Conservation (phyloP, 2,888 invertebrate species). For the Limnephilus rhombicus region DNA sequence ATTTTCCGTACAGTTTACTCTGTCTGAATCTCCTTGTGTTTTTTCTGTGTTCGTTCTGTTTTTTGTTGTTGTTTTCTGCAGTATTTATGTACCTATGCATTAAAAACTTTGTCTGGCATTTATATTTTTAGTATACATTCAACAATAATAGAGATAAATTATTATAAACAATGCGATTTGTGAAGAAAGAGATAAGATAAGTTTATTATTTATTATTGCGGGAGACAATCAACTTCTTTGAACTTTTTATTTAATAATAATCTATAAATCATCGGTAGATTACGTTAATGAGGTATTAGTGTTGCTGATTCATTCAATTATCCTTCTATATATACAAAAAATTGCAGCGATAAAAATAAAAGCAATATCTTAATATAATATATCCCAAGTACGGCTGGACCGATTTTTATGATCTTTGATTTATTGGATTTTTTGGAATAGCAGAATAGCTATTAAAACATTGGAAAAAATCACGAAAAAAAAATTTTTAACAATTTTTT, state of each 20-base stretch:
- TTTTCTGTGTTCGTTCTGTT: too few species aligned
- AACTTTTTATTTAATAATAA: neutral
- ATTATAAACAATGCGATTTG: neutral
- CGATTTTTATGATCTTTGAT: too few species aligned
- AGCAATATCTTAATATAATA: neutral
- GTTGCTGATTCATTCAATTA: neutral
- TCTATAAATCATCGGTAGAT: neutral
- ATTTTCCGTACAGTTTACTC: too few species aligned
- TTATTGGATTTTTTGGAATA: too few species aligned
- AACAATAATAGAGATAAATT: neutral
- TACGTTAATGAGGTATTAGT: neutral
- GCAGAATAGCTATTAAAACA: too few species aligned
- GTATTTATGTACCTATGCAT: too few species aligned
- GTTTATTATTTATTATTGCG: neutral
- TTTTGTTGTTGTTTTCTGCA: too few species aligned
- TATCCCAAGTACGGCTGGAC: too few species aligned
- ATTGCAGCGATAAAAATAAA: neutral
- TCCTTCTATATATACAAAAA: neutral
- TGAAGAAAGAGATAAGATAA: neutral
- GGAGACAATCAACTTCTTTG: neutral
- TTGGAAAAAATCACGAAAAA: too few species aligned
- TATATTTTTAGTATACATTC: neutral
- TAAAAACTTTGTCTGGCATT: neutral
- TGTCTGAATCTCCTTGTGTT: too few species aligned
- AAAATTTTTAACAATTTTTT: too few species aligned